Base-by-base conservation (phyloP, 2,113 vertebrate genomes). In the Prionailurus viverrinus region DNA sequence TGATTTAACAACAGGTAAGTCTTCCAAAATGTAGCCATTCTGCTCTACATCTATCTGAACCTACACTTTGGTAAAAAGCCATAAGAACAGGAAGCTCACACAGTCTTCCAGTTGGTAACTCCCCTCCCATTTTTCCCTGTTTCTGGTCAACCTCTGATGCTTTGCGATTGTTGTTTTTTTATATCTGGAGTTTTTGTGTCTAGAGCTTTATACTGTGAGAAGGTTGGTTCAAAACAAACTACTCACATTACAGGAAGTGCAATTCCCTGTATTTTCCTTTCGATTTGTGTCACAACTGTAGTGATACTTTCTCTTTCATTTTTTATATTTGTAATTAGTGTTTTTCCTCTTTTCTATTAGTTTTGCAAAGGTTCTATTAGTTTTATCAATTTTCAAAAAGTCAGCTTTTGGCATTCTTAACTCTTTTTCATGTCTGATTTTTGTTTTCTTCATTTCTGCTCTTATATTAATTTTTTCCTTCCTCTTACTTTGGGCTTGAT, bases 241-340 rank as follows among this genome's bases (percentile, higher is more conserved):
- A 45, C 12, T 41, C 23, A 84, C 51, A 55, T 85, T 89, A 45
- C 8, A 53, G 66, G 31, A 93, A 81, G 3, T 93, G 68, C 1
- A 66, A 74, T 85, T 95, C 33, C 14, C 48, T n/a, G 55, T 94
- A 41, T 90, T 90, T 83, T 92, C 48, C 69, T 95, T 85, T 85
- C 58, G 41, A 89, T 82, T 83, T 95, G 33, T 25, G n/a, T 80
- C 45, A 45, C 45, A 31, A 81, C 23, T 92, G 15, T 41, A 84
- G 41, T 71, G 41, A 65, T 55, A 65, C 29, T 5, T 74, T 21
- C 33, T 91, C n/a, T 68, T 80, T 73, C 74, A n/a, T 39, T 63
- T 63, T 39, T 90, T 39, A 25, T 84, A 55, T 93, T 80, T 48
- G 48, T 66, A 76, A 78, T 61, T 96, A 53, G 27, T 78, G 53